phyloP scores from a whole-genome alignment of 1,140 invertebrate species.

The Zaprionus davidi region DNA sequence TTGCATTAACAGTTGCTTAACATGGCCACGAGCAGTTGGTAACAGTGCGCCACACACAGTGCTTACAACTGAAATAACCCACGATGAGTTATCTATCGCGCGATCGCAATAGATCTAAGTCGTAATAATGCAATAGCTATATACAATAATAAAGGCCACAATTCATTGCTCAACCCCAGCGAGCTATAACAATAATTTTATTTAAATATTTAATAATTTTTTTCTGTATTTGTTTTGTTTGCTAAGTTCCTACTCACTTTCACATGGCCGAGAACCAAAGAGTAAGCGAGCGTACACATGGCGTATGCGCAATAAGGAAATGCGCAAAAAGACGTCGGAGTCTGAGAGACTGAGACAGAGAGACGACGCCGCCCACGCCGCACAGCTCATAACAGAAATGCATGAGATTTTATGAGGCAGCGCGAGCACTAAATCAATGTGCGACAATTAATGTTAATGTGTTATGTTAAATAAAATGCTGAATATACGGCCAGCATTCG shows the following conservation, averaged over 20 bases:
- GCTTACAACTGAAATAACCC: not conserved
- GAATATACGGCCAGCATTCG: constrained; percentile 48
- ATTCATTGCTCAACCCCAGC: not conserved
- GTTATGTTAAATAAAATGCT: constrained; percentile 65
- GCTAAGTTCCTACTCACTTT: constrained; percentile 7
- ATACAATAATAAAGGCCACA: not conserved
- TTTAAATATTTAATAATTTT: constrained; percentile 7
- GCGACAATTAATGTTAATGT: constrained; percentile 65
- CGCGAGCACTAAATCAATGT: constrained; percentile 61
- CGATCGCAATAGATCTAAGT: constrained; percentile 1
- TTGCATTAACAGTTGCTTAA: not conserved
- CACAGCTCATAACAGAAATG: constrained; percentile 41
- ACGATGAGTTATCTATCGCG: constrained; percentile 4
- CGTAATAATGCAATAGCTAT: not conserved
- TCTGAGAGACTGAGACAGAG: not conserved
- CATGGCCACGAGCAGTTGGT: not conserved
- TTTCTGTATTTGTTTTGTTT: constrained; percentile 9
- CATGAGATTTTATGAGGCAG: constrained; percentile 57
- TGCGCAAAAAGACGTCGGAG: constrained; percentile 50
- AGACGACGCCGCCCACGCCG: constrained; percentile 39
- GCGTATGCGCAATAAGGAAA: constrained; percentile 76
- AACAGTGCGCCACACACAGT: not conserved
- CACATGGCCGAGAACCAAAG: constrained; percentile 4
- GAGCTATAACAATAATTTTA: constrained; percentile 7
- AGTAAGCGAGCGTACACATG: constrained; percentile 37